Evolutionary conservation across 1,140 invertebrate species (phyloP), one percentile per base, ranked within the genome.

Genomic region (Akabosia matsudoensis): DNA sequence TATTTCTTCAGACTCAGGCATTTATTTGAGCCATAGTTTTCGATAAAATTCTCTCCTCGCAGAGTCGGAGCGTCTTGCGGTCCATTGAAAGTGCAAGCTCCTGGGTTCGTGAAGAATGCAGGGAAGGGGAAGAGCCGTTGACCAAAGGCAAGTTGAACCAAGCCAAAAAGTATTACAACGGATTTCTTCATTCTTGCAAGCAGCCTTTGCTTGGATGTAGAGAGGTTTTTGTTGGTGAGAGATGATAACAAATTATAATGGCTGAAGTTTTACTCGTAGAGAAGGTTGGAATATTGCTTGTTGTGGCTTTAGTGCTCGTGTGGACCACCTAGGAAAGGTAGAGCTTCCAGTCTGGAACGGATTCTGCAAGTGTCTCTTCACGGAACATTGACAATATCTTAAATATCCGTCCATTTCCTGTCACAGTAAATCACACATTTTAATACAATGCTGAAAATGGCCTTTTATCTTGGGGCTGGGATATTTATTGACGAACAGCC

Each of bases 31-130:
- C 52, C 71, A 22, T 34, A 70, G 22, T 77, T 77, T 28, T 73
- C 45, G 4, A 77, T 31, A 37, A 77, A 77, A 73, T 64, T 77
- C 18, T 64, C 34, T 24, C 76, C 76, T 2, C 33, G 31, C 28
- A 77, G 34, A 52, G 76, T 77, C 1, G 33, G 18, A 33, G 76
- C 24, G 26, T 74, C 76, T n/a, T 77, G 76, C 7, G 76, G 71
- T 45, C 56, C 71, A 52, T 73, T 34, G 37, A 77, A 74, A 30
- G 31, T 51, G 33, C 76, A 77, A 1, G 67, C 70, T 22, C n/a
- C 37, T 16, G 70, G 70, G 28, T 72, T 72, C 70, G 22, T 45
- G 3, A 13, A 37, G 33, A 34, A 34, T 37, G 13, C 70, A 14
- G 33, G 70, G 33, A 72, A 34, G 13, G 70, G 70, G 34, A 45